phyloP scores from a whole-genome alignment of 1,140 invertebrate species.

The Cotesia vestalis region DNA sequence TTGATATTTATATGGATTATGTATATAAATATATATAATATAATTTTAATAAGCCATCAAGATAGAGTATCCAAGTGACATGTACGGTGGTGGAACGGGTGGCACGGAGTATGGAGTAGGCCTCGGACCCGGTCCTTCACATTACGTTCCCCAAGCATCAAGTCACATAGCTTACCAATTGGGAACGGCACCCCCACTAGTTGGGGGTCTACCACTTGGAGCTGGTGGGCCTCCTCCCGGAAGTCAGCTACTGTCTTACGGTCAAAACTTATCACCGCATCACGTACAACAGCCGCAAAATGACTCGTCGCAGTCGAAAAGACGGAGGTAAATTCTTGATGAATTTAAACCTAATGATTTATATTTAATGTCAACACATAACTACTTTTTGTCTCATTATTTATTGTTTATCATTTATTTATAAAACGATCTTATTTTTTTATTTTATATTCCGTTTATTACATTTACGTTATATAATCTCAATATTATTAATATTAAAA shows the following conservation, averaged over 20 bases:
- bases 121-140: slow-evolving; percentile 61
- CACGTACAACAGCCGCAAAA: slow-evolving; percentile 61
- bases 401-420: no score
- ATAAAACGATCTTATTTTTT: no score
- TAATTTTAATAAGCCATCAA: slow-evolving; percentile 45
- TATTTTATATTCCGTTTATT: no score
- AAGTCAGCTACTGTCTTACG: slow-evolving; percentile 62
- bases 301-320: slow-evolving; percentile 64
- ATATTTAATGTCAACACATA: no score
- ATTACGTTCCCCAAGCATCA: slow-evolving; percentile 66
- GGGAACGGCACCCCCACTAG: slow-evolving; percentile 57
- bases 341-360: no score
- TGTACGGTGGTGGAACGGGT: slow-evolving; percentile 67
- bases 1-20: not conserved
- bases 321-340: slow-evolving; percentile 60
- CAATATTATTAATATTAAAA: no score
- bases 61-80: slow-evolving; percentile 63
- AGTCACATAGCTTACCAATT: slow-evolving; percentile 58
- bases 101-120: slow-evolving; percentile 58
- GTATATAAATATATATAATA: not conserved
- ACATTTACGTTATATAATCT: no score
- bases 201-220: slow-evolving; percentile 30
- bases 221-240: slow-evolving; percentile 37
- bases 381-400: no score
- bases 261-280: slow-evolving; percentile 57